Conservation (phyloP, 2,113 vertebrate genomes). For the Cyphomyrus plagiostoma region DNA sequence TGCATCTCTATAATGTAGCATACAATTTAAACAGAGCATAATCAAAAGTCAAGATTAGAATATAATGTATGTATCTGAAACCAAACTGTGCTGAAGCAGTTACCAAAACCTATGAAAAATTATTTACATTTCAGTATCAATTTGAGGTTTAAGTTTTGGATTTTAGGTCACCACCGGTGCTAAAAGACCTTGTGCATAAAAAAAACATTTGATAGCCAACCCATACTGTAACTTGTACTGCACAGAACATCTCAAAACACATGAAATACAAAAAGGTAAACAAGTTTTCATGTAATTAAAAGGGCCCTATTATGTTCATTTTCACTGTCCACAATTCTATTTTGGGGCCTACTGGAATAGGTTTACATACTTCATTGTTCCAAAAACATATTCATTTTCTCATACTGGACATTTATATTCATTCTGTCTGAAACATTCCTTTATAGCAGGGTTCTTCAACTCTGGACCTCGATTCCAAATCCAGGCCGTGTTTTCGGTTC, state of each 20-base stretch:
- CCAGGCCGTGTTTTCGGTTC: no score
- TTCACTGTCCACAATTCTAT: neutral
- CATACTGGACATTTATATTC: neutral
- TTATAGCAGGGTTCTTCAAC: no score
- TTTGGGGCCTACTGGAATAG: neutral
- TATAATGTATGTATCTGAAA: neutral
- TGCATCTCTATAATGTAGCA: neutral
- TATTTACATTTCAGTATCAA: neutral
- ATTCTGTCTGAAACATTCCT: neutral
- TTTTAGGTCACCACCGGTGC: neutral
- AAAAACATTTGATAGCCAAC: neutral
- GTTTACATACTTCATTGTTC: neutral
- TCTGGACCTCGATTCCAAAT: no score
- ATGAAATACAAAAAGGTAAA: neutral
- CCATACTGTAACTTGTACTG: neutral
- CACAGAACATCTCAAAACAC: neutral
- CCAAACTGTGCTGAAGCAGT: neutral
- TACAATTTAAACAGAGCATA: neutral
- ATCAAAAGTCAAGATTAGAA: neutral
- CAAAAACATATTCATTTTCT: neutral
- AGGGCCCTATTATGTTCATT: neutral
- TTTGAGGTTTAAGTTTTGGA: neutral
- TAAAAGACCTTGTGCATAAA: neutral
- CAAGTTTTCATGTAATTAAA: neutral
- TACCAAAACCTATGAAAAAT: neutral